These are phyloP conservation scores for Leptocoma aspasia DNA, from an alignment of 2,113 vertebrate species.

Conservation along the genomic window DNA sequence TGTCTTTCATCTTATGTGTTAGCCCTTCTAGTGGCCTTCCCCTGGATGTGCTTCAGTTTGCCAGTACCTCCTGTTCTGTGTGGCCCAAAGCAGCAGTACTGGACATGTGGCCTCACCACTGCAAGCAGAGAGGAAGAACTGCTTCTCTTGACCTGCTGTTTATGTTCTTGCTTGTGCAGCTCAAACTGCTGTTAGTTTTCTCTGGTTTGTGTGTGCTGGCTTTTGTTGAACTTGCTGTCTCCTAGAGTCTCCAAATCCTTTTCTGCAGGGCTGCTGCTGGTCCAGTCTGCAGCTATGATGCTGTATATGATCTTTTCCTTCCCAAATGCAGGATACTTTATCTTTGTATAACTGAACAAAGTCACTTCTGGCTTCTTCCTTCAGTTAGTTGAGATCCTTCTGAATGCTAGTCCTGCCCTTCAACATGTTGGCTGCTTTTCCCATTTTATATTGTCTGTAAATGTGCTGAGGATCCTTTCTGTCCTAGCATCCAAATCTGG, in stretches of 20 bases:
- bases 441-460: not conserved
- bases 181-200: not conserved
- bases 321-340: not conserved
- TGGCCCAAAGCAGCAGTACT: not conserved
- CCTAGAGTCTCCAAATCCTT: not conserved
- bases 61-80: not conserved
- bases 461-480: not conserved
- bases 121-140: not conserved
- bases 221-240: not conserved
- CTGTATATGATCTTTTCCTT: not conserved
- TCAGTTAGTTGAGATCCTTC: not conserved
- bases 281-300: not conserved
- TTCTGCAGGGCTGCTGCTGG: not conserved
- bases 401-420: not conserved
- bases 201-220: not conserved
- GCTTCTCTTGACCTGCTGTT: not conserved
- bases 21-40: not conserved
- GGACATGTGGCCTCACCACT: not conserved
- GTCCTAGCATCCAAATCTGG: not conserved
- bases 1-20: not conserved
- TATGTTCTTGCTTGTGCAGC: not conserved
- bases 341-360: not conserved
- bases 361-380: not conserved
- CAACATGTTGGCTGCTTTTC: not conserved
- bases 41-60: not conserved